Evolutionary conservation across 2,797 vertebrate species (phyloP), one percentile per base, ranked within the genome.

Genomic region (Chiroxiphia lanceolata): DNA sequence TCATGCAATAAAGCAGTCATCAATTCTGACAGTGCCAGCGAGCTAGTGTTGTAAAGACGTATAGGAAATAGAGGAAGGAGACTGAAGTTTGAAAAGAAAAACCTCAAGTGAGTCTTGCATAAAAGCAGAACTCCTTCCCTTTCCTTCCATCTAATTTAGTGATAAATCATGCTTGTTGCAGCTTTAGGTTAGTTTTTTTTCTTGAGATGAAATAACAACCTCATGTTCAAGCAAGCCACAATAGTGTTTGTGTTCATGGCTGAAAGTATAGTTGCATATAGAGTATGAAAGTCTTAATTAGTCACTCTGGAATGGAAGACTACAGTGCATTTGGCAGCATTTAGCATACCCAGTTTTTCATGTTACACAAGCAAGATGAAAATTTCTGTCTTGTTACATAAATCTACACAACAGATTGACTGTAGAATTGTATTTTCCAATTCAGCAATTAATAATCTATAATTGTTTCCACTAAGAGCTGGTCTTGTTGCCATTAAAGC

Each of bases 261-360:
- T 94, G 69, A 36, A 92, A 92, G 60, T 75, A n/a, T 20, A 70
- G 69, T n/a, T 60, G 75, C 63, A 31, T 81, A 71, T 81, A 56
- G 21, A 94, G 48, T 78, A 70, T 0, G 1, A 65, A 83, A 92
- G 48, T 90, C 67, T 87, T 83, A 60, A 95, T 96, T 88, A 84
- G 78, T 67, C 87, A 65, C 80, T 84, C 44, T 94, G 14, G 69
- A 67, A 68, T 83, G 57, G 83, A 82, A 83, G 77, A 79, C 75
- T 76, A 69, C 78, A 71, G 42, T 63, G 93, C 8, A 11, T 94
- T 94, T 94, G 93, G 82, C 88, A 95, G 56, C 20, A 47, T 31
- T 90, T 78, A 64, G 53, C 72, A 68, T 77, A 75, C 31, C 15
- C 69, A 40, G 29, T 53, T 84, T 81, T 88, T 78, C 56, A 19